Percentiles rank a stretch among this genome's conserved stretches.
phyloP scores from a whole-genome alignment of 2,113 vertebrate species.

The Tragelaphus strepsiceros region DNA sequence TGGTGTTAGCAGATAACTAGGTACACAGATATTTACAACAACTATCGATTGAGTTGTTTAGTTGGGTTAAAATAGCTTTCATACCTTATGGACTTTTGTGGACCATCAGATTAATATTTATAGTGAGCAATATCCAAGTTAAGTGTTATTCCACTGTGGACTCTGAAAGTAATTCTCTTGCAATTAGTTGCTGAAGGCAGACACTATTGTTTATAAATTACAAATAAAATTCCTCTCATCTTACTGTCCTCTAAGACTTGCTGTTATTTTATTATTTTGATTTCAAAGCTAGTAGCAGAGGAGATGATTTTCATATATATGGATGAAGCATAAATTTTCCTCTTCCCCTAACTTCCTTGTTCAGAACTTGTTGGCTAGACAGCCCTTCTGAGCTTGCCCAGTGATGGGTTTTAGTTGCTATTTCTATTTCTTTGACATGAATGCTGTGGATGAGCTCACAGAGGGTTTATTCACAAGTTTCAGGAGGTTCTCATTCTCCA shows the following conservation, averaged over 20 bases:
- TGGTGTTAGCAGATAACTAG: background rate
- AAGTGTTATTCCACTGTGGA: constrained; percentile 5
- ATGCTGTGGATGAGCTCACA: background rate
- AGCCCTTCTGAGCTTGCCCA: background rate
- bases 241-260: background rate
- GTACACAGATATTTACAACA: background rate
- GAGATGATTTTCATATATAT: background rate
- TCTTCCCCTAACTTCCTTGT: background rate
- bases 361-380: rapidly evolving
- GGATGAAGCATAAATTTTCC: background rate
- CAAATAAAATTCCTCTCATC: background rate
- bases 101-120: constrained; percentile 27
- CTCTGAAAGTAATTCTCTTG: background rate
- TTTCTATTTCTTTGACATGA: background rate
- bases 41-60: background rate
- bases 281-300: background rate
- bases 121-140: constrained; percentile 26
- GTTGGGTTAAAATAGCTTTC: background rate
- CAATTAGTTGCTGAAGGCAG: background rate
- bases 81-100: background rate
- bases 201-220: constrained; percentile 17
- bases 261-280: background rate
- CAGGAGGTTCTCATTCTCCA: background rate
- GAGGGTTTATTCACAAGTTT: background rate
- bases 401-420: background rate